Evolutionary conservation across 2,113 vertebrate genomes (phyloP), one percentile per base, ranked within the genome.

Genomic region (Synchiropus splendidus): DNA sequence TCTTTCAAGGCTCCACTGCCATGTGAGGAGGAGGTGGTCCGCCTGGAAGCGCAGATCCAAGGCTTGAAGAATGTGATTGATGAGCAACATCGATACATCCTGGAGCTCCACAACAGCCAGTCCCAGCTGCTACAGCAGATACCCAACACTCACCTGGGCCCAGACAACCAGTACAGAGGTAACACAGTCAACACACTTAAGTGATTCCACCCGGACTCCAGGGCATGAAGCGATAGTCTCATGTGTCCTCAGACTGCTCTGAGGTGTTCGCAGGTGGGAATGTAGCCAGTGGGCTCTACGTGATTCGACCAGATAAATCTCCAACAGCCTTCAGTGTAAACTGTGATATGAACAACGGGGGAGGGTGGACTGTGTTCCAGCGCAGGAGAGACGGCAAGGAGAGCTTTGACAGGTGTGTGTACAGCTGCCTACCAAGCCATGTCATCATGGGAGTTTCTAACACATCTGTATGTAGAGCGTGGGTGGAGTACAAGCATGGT

Each of bases 361-460:
- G 89, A 57, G 92, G 92, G 2, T 94, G 92, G 92, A 94, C 91
- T 6, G 81, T 94, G 34, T 88, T 94, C 72, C 91, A 94, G 77
- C 88, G 90, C 48, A 84, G 89, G 48, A 81, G 64, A 42, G 87
- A 92, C 11, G 90, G 91, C 65, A 89, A 68, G 10, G 87, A 91
- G 67, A 79, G 79, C 67, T 94, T 94, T 36, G 78, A 89, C 68
- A 88, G 90, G 90, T 92, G 41, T 18, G 60, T 41, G 17, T 21
- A 12, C 10, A 9, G 8, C 6, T 9, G 12, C 13, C 10, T 2
- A 10, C 6, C 12, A 10, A 27, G 4, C 21, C 21, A 27, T 27
- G 8, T 8, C 21, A 5, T 6, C 46, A 16, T 33, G 9, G 17
- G 11, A n/a, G n/a, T n/a, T n/a, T n/a, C n/a, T n/a, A n/a, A n/a